These are phyloP conservation scores for Nematostella vectensis DNA, from an alignment of 92 coral and sea anemone genomes.

Conservation along the genomic window DNA sequence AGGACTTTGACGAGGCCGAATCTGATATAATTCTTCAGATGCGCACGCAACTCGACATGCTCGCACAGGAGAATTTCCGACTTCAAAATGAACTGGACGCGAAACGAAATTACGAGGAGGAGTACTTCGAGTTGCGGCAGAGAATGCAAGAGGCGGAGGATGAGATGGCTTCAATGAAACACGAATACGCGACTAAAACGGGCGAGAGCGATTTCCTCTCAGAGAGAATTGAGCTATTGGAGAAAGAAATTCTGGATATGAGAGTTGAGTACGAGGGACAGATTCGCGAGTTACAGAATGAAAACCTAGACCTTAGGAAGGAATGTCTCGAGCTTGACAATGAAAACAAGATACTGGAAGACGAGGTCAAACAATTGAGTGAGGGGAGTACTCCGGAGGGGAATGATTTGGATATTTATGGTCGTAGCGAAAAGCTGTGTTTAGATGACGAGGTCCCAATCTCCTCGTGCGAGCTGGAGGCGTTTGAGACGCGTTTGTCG, in stretches of 20 bases:
- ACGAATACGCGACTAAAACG: constrained; percentile 70
- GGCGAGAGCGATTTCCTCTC: constrained; percentile 89
- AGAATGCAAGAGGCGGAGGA: constrained; percentile 61
- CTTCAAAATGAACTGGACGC: constrained; percentile 51
- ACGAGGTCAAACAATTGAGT: constrained; percentile 11
- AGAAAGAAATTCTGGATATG: constrained; percentile 67
- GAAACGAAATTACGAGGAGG: constrained; percentile 44
- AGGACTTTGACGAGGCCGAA: constrained; percentile 54
- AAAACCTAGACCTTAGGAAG: constrained; percentile 62
- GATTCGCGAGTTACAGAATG: constrained; percentile 59
- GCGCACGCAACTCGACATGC: constrained; percentile 50
- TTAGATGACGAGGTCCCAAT: constrained; percentile 21
- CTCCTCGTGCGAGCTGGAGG: constrained; percentile 43
- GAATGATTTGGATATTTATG: constrained; percentile 7
- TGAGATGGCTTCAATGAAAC: constrained; percentile 63
- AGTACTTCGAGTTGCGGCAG: constrained; percentile 54
- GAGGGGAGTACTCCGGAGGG: constrained; percentile 2
- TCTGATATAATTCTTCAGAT: constrained; percentile 38
- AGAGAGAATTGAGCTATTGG: constrained; percentile 66
- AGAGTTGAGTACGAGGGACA: constrained; percentile 78
- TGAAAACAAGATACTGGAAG: constrained; percentile 32
- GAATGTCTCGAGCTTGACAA: constrained; percentile 67
- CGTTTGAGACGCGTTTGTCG: constrained; percentile 50
- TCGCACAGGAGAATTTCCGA: constrained; percentile 53
- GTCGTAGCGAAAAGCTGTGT: background rate